A percentile compares a stretch with the other conserved stretches of the same genome.
phyloP scores from a whole-genome alignment of 1,140 invertebrate genomes.

The Nebria ingens region DNA sequence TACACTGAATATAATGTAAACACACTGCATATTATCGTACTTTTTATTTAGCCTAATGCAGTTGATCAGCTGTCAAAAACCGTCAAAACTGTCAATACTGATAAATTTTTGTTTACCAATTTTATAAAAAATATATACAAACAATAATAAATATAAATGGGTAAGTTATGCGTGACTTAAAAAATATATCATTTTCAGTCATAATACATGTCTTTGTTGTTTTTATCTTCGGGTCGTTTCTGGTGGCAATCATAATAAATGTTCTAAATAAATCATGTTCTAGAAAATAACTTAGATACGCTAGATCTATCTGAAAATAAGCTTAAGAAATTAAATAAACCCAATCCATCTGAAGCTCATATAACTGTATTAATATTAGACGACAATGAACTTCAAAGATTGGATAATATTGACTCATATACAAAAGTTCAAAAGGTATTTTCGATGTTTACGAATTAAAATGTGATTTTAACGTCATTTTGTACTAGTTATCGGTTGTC shows the following conservation, averaged over 20 bases:
- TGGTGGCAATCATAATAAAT: too few relatives aligned
- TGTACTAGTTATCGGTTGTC: slow-evolving; percentile 65
- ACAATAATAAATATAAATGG: slow-evolving; percentile 1
- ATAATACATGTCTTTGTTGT: too few relatives aligned
- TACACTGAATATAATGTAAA: too few relatives aligned
- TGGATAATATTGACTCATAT: slow-evolving; percentile 79
- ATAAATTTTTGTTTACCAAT: neutral
- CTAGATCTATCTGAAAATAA: slow-evolving; percentile 57
- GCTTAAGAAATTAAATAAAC: slow-evolving; percentile 63
- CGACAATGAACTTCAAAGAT: slow-evolving; percentile 75
- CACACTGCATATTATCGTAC: too few relatives aligned
- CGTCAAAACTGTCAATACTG: neutral
- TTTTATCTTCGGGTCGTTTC: neutral
- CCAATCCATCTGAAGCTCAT: slow-evolving; percentile 47
- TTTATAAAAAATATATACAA: neutral
- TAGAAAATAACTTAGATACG: slow-evolving; percentile 23
- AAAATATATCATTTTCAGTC: neutral
- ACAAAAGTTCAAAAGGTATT: slow-evolving; percentile 67
- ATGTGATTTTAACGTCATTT: too few relatives aligned
- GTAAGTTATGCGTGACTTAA: neutral
- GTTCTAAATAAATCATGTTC: too few relatives aligned
- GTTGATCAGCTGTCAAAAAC: slow-evolving; percentile 1
- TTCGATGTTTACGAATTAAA: slow-evolving; percentile 15
- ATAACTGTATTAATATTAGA: slow-evolving; percentile 69
- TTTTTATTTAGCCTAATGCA: too few relatives aligned